phyloP scores from a whole-genome alignment of 2,888 invertebrate genomes.

The Torymus aiolomorphi region DNA sequence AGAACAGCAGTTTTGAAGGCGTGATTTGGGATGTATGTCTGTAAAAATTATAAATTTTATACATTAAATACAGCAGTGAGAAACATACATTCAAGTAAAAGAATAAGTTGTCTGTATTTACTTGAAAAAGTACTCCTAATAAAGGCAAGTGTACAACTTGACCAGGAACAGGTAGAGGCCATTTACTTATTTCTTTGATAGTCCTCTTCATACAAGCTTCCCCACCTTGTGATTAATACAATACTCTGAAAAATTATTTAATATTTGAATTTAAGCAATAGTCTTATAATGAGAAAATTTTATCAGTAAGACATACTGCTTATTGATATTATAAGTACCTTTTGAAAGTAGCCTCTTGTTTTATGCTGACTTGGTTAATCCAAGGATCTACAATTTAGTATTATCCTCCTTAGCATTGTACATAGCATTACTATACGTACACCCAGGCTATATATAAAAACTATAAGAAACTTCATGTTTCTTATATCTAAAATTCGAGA shows the following conservation, averaged over 20 bases:
- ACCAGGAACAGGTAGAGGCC: slow-evolving; percentile 92
- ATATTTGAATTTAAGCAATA: neutral
- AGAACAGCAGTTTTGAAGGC: slow-evolving; percentile 74
- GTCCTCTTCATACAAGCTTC: slow-evolving; percentile 91
- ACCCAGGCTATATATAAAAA: slow-evolving; percentile 69
- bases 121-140: slow-evolving; percentile 90
- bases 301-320: too few species aligned
- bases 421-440: slow-evolving; percentile 66
- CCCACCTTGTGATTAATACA: slow-evolving; percentile 93
- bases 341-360: slow-evolving; percentile 99
- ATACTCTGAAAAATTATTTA: slow-evolving; percentile 81
- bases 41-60: slow-evolving; percentile 60
- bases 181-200: slow-evolving; percentile 94
- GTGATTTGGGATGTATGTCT: slow-evolving; percentile 81
- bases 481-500: neutral
- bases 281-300: neutral
- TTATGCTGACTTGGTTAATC: too few species aligned
- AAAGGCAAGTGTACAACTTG: slow-evolving; percentile 89
- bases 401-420: slow-evolving; percentile 62
- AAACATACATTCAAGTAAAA: too few species aligned
- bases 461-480: slow-evolving; percentile 66
- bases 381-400: too few species aligned
- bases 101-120: slow-evolving; percentile 52
- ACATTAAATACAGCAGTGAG: too few species aligned
- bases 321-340: slow-evolving; percentile 77